phyloP scores from a whole-genome alignment of 2,113 vertebrate species.

The Phylloscopus trochilus region DNA sequence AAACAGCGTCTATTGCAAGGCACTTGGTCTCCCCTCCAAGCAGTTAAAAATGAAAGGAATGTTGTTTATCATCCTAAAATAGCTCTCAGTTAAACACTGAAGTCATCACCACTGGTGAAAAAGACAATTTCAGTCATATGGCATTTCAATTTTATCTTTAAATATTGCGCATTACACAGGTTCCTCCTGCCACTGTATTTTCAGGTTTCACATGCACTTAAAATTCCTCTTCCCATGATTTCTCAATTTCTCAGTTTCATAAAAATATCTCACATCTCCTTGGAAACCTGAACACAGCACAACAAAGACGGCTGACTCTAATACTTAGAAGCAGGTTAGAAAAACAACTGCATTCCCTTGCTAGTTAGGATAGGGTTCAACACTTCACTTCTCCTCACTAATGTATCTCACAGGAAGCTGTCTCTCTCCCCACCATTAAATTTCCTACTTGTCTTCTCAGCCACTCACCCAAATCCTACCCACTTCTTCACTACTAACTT shows the following conservation, averaged over 20 bases:
- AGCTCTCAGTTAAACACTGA: conserved; percentile 22
- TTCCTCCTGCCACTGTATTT: background rate
- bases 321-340: background rate
- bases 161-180: background rate
- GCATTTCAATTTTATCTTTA: background rate
- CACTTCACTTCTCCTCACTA: background rate
- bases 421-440: background rate
- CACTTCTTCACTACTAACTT: background rate
- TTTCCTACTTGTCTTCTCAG: background rate
- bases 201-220: background rate
- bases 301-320: background rate
- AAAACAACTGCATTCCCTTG: background rate
- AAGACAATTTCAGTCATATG: background rate
- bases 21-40: background rate
- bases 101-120: background rate
- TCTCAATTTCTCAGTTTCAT: conserved; percentile 22
- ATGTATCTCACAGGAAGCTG: background rate
- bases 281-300: conserved; percentile 44
- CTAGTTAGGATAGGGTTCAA: background rate
- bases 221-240: conserved; percentile 20
- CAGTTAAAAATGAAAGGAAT: conserved; percentile 45
- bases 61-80: conserved; percentile 37
- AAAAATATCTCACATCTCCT: conserved; percentile 48
- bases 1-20: background rate
- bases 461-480: background rate